Percentiles rank a stretch among this genome's conserved stretches.
These are phyloP conservation scores for Muscina levida DNA, from an alignment of 2,888 invertebrate species.

Conservation along the genomic window DNA sequence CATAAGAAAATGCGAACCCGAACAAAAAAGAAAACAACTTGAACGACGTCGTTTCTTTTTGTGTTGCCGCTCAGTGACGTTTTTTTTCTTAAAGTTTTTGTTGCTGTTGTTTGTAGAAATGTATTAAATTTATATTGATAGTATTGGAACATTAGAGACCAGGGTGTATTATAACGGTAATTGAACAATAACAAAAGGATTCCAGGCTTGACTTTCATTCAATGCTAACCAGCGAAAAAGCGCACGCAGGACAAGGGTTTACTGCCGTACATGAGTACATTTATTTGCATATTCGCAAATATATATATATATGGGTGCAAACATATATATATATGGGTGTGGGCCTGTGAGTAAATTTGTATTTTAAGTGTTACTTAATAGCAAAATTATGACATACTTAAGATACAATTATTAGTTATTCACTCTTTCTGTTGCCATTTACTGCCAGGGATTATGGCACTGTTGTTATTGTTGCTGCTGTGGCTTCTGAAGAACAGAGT, in stretches of 20 bases:
- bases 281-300: background rate
- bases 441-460: background rate
- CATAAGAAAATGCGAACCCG: conserved; percentile 8
- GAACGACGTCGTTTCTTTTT: conserved; percentile 47
- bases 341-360: background rate
- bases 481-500: conserved; percentile 21
- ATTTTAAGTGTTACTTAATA: conserved; percentile 58
- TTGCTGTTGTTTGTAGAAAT: background rate
- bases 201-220: conserved; percentile 42
- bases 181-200: conserved; percentile 63
- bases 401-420: conserved; percentile 65
- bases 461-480: background rate
- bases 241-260: background rate
- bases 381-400: conserved; percentile 64
- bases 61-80: background rate
- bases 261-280: background rate
- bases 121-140: conserved; percentile 42
- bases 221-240: background rate
- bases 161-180: conserved; percentile 59
- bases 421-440: conserved; percentile 17
- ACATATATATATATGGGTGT: conserved; percentile 9
- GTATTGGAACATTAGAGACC: conserved; percentile 42
- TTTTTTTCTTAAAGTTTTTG: background rate
- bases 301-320: conserved; percentile 18
- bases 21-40: conserved; percentile 16